These are phyloP conservation scores for Drosophila sp. DNA, from an alignment of 1,140 invertebrate species.

Conservation along the genomic window DNA sequence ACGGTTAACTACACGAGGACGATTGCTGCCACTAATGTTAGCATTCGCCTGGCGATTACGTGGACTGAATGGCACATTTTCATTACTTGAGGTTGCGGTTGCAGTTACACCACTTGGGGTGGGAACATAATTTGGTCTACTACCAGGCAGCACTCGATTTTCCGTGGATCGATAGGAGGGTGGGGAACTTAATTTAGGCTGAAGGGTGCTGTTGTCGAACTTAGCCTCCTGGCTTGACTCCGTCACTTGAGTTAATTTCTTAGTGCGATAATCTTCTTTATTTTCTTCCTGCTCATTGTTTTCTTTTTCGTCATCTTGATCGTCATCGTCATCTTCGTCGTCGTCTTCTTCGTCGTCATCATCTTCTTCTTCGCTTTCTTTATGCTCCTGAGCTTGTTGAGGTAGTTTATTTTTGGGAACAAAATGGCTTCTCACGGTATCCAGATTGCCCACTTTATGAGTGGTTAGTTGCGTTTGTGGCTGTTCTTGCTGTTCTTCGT, in stretches of 20 bases:
- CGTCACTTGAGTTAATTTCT: no score
- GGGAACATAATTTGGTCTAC: constrained; percentile 51
- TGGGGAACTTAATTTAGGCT: constrained; percentile 39
- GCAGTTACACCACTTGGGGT: constrained; percentile 30
- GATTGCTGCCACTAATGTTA: constrained; percentile 65
- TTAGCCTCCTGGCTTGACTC: constrained; percentile 17
- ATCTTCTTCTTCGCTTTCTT: constrained; percentile 39
- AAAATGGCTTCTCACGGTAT: constrained; percentile 53
- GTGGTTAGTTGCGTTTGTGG: constrained; percentile 17
- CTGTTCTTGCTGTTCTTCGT: constrained; percentile 80
- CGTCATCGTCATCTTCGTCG: no score
- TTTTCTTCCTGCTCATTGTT: no score
- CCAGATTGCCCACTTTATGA: constrained; percentile 33
- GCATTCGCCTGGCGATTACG: constrained; percentile 46
- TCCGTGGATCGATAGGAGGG: constrained; percentile 58
- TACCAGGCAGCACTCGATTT: constrained; percentile 68
- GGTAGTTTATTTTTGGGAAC: constrained; percentile 36
- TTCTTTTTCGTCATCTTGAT: no score
- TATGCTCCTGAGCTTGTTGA: constrained; percentile 2
- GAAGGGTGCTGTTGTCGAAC: not conserved
- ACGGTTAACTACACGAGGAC: constrained; percentile 74
- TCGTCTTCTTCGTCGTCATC: no score
- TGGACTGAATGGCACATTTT: constrained; percentile 69
- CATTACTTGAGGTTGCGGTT: constrained; percentile 27
- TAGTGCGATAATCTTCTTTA: no score